These are phyloP conservation scores for Melolontha melolontha DNA, from an alignment of 2,888 invertebrate species.

Conservation along the genomic window DNA sequence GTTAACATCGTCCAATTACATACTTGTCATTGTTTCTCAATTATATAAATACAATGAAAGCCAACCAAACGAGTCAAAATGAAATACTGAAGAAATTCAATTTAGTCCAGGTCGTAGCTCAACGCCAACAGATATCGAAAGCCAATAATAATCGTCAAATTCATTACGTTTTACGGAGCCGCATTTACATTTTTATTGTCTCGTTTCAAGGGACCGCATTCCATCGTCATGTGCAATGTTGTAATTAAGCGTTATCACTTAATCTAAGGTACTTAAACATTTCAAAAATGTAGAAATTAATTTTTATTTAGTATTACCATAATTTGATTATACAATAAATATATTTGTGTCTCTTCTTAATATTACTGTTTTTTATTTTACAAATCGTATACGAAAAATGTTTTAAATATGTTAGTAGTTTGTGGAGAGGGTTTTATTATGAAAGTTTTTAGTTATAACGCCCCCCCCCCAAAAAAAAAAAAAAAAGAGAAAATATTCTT, in stretches of 20 bases:
- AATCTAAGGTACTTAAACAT: not conserved
- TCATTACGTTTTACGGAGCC: not conserved
- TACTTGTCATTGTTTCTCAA: not conserved
- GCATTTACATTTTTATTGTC: constrained; percentile 20
- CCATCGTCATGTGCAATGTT: not conserved
- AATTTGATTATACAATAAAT: not conserved
- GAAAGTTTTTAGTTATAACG: too few species aligned
- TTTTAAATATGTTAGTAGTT: too few species aligned
- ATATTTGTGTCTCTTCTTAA: not conserved
- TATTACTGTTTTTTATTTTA: too few species aligned
- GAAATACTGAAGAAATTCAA: constrained; percentile 12
- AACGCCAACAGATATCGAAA: not conserved
- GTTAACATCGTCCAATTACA: not conserved
- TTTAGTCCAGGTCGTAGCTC: not conserved
- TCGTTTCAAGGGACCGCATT: constrained; percentile 12
- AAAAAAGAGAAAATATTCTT: too few species aligned
- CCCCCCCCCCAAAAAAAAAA: too few species aligned
- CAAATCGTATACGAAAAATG: too few species aligned
- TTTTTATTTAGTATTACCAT: constrained; percentile 1
- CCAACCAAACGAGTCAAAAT: not conserved
- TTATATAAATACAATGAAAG: constrained; percentile 13
- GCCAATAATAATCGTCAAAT: constrained; percentile 20
- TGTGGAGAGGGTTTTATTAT: too few species aligned
- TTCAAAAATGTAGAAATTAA: not conserved
- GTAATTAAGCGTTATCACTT: constrained; percentile 16